Evolutionary conservation across 2,113 vertebrate species (phyloP).

Genomic region (Silurus meridionalis): DNA sequence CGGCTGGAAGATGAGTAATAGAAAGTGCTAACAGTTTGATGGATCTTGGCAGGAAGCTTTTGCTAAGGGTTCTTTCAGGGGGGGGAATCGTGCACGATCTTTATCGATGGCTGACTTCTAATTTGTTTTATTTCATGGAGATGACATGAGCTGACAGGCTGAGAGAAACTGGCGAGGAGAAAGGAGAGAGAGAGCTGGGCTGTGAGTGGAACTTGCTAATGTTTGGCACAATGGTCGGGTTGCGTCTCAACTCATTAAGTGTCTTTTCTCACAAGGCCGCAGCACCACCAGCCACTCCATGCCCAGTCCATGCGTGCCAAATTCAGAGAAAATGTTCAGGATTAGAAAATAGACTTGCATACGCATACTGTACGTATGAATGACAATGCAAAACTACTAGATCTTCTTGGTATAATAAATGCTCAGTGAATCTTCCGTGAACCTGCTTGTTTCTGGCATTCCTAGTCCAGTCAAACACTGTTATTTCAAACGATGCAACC

Average conservation of each 20-base stretch:
- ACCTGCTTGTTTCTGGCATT: not conserved
- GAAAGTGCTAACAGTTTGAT: constrained; percentile 50
- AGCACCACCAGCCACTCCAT: constrained; percentile 18
- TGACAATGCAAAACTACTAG: not conserved
- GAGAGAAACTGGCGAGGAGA: constrained; percentile 9
- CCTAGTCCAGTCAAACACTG: not conserved
- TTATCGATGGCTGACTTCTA: constrained; percentile 46
- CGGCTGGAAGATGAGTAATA: constrained; percentile 27
- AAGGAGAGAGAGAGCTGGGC: constrained; percentile 18
- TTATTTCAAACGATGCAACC: constrained; percentile 11
- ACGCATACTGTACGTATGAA: not conserved
- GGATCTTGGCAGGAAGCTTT: constrained; percentile 37
- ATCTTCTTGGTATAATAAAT: not conserved
- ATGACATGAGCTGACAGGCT: constrained; percentile 42
- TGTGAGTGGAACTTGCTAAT: constrained; percentile 8
- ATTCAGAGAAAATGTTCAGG: not conserved
- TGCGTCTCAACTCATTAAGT: constrained; percentile 40
- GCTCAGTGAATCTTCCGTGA: not conserved
- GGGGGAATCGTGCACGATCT: not conserved
- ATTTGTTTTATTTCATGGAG: constrained; percentile 48
- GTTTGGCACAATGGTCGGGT: constrained; percentile 19
- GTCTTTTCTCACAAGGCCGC: constrained; percentile 33
- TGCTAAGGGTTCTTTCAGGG: constrained; percentile 15
- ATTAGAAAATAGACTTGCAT: constrained; percentile 3
- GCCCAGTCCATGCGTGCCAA: constrained; percentile 6